Evolutionary conservation across 64 coral and sea anemone genomes (phyloP).

Genomic region (Montipora cactus): DNA sequence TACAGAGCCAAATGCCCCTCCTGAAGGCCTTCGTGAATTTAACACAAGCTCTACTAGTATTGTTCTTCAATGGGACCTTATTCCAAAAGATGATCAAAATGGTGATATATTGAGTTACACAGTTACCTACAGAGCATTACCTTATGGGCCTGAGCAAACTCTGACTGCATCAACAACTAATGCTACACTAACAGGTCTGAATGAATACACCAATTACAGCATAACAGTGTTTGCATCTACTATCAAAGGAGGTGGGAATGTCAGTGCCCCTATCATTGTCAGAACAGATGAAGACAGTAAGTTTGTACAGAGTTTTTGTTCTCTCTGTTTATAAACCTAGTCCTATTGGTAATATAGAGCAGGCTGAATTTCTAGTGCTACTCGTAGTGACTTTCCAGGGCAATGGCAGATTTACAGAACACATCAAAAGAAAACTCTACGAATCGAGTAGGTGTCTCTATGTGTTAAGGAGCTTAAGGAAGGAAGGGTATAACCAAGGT

Average conservation of each 20-base stretch:
- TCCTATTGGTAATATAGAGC: too few species aligned
- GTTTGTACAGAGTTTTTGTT: too few species aligned
- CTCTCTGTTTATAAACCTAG: too few species aligned
- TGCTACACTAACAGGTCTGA: neutral
- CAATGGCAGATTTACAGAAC: too few species aligned
- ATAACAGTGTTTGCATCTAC: constrained; percentile 20
- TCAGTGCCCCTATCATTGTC: neutral
- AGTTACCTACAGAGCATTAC: neutral
- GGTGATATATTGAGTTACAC: neutral
- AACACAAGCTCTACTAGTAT: constrained; percentile 14
- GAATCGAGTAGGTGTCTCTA: too few species aligned
- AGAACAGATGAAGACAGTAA: constrained; percentile 29
- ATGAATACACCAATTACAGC: constrained; percentile 20
- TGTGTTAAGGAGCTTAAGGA: too few species aligned
- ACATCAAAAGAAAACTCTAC: too few species aligned
- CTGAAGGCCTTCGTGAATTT: neutral
- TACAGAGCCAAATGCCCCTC: constrained; percentile 8
- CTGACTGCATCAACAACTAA: neutral
- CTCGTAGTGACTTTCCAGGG: too few species aligned
- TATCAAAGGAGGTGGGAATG: neutral
- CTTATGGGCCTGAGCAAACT: neutral
- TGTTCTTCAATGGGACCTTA: neutral
- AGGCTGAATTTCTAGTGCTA: too few species aligned
- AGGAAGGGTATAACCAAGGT: too few species aligned
- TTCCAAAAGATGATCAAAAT: neutral